phyloP scores from a whole-genome alignment of 2,113 vertebrate species.

The Gila orcuttii region DNA sequence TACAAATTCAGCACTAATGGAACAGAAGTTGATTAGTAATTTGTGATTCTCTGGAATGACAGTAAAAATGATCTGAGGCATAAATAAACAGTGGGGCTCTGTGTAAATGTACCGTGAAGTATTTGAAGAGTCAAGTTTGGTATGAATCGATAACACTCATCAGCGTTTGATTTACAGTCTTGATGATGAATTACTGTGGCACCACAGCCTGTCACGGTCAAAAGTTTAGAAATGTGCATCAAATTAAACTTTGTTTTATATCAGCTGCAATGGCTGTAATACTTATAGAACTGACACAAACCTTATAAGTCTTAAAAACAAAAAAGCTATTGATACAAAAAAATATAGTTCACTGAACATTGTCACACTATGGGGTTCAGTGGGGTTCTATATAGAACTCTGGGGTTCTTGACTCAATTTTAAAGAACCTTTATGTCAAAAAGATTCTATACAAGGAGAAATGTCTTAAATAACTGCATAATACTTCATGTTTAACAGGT shows the following conservation, averaged over 20 bases:
- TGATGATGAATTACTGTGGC: slow-evolving; percentile 9
- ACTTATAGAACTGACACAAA: background rate
- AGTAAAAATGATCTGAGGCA: background rate
- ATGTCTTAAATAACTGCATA: too few relatives aligned
- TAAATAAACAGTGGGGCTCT: background rate
- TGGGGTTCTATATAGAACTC: too few relatives aligned
- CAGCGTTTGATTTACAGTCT: slow-evolving; percentile 27
- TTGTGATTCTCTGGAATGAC: slow-evolving; percentile 17
- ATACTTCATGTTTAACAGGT: too few relatives aligned
- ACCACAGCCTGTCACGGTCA: background rate
- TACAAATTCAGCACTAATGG: slow-evolving; percentile 1
- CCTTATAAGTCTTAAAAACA: too few relatives aligned
- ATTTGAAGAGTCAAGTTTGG: slow-evolving; percentile 38
- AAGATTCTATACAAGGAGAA: too few relatives aligned
- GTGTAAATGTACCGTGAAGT: slow-evolving; percentile 37
- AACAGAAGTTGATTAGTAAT: slow-evolving; percentile 8
- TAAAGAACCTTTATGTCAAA: too few relatives aligned
- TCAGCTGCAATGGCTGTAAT: background rate
- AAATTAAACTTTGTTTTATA: slow-evolving; percentile 1
- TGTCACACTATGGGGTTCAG: background rate
- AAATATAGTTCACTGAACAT: background rate
- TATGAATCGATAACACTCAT: slow-evolving; percentile 29
- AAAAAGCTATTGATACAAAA: background rate
- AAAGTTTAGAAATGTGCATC: slow-evolving; percentile 3
- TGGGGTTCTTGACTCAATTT: too few relatives aligned